phyloP scores from a whole-genome alignment of 2,113 vertebrate species.

The Petaurus breviceps region DNA sequence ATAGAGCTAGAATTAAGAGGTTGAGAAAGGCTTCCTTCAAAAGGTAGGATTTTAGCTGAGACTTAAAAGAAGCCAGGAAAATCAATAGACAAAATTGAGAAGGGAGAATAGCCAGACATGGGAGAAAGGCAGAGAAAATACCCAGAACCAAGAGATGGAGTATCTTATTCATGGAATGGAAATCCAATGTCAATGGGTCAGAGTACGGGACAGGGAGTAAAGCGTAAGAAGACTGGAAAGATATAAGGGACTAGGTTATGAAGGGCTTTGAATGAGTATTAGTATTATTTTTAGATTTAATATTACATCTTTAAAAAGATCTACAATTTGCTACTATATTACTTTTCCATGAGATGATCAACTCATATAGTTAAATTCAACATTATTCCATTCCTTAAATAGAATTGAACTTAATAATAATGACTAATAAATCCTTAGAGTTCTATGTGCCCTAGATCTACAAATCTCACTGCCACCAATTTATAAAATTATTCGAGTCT shows the following conservation, averaged over 20 bases:
- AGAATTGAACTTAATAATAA: conserved; percentile 41
- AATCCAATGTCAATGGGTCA: background rate
- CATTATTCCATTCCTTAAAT: background rate
- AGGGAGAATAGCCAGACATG: background rate
- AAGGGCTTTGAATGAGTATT: background rate
- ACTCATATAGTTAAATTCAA: conserved; percentile 27
- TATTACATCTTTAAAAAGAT: conserved; percentile 1
- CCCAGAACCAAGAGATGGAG: background rate
- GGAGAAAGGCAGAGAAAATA: background rate
- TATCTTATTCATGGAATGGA: background rate
- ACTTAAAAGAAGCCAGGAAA: background rate
- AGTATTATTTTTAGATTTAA: background rate
- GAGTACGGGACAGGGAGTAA: background rate
- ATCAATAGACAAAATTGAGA: background rate
- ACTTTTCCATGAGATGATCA: background rate
- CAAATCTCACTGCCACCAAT: conserved; percentile 10
- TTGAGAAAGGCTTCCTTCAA: background rate
- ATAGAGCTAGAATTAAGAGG: background rate
- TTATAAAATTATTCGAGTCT: conserved; percentile 50
- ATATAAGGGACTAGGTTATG: background rate
- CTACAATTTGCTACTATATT: background rate
- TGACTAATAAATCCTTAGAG: conserved; percentile 53
- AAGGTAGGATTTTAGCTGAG: background rate
- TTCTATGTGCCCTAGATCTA: background rate
- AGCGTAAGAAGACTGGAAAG: background rate